Base-by-base conservation (phyloP, 1,140 invertebrate species). In the Philotrypesis tridentata region DNA sequence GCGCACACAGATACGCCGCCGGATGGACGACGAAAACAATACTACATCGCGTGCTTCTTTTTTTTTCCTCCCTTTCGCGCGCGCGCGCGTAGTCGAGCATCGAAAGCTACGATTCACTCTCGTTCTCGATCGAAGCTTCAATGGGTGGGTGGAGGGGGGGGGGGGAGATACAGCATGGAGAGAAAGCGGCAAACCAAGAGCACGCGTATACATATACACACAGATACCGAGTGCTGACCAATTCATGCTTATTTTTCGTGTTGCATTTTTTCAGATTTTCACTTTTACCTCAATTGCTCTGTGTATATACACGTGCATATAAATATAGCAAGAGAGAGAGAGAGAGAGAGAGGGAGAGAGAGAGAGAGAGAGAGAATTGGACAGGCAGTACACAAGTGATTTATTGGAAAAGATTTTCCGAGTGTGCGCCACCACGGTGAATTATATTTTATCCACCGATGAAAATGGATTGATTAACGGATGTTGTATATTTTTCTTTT, bases 81-180 rank as follows among this genome's bases (percentile, higher is more conserved):
- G 23, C 33, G 1, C 23, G 7, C 55, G n/a, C 61, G 80, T 73
- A 78, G 43, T 79, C 83, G 84, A 75, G 65, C 86, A 88, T 81
- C 83, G 87, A 88, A 87, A 88, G 84, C 48, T 85, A 80, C 82
- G 67, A 87, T 88, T 86, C 89, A 88, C 88, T 89, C 85, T 89
- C 88, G 83, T 85, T 89, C 85, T 88, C 87, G 84, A 85, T 87
- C 80, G 83, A 73, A 70, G 77, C 67, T 82, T 79, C 63, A 76
- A 72, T 65, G 72, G 72, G 55, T 12, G 74, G 29, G 29, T 25
- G 23, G 21, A n/a, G n/a, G n/a, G n/a, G n/a, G n/a, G n/a, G n/a
- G n/a, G n/a, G n/a, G n/a, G n/a, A n/a, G 70, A 72, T 21, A n/a
- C 21, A 23, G 70, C 11, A 63, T 29, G 9, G 70, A 72, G 40